phyloP scores from a whole-genome alignment of 2,888 invertebrate genomes.

The Herminia tarsipennalis region DNA sequence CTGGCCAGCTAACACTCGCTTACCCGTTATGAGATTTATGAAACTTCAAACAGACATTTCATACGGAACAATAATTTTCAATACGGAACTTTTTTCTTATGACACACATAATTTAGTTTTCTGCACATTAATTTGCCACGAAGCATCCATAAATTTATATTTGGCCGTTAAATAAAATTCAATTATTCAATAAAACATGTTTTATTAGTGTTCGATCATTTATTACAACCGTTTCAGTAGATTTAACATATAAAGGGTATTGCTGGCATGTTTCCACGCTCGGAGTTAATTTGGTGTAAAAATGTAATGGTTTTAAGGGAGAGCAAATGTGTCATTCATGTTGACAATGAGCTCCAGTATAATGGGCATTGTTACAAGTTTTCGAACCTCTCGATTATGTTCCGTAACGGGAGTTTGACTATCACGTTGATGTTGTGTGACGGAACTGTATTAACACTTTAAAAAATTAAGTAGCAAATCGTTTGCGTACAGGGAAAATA shows the following conservation, averaged over 20 bases:
- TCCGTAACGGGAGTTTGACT: too few species aligned
- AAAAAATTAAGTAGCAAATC: too few species aligned
- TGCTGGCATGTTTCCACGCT: slow-evolving; percentile 7
- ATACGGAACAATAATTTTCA: background rate
- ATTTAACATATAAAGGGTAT: slow-evolving; percentile 31
- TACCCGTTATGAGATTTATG: background rate
- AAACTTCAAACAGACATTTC: background rate
- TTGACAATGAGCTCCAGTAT: slow-evolving; percentile 1
- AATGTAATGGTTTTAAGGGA: slow-evolving; percentile 7
- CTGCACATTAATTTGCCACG: slow-evolving; percentile 17
- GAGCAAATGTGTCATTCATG: slow-evolving; percentile 18
- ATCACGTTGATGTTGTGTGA: too few species aligned
- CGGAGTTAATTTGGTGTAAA: slow-evolving; percentile 28
- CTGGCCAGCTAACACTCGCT: background rate
- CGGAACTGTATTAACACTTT: too few species aligned
- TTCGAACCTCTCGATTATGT: background rate
- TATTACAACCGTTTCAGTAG: slow-evolving; percentile 24
- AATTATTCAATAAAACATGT: slow-evolving; percentile 35
- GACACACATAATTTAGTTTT: background rate
- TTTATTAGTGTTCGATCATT: slow-evolving; percentile 36
- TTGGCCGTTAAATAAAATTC: slow-evolving; percentile 13
- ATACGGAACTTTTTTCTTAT: background rate
- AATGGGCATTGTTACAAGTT: slow-evolving; percentile 8
- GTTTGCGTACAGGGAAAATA: too few species aligned
- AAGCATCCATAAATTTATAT: slow-evolving; percentile 8